Conservation (phyloP, 2,888 invertebrate genomes). For the Palloptera scutellata region DNA sequence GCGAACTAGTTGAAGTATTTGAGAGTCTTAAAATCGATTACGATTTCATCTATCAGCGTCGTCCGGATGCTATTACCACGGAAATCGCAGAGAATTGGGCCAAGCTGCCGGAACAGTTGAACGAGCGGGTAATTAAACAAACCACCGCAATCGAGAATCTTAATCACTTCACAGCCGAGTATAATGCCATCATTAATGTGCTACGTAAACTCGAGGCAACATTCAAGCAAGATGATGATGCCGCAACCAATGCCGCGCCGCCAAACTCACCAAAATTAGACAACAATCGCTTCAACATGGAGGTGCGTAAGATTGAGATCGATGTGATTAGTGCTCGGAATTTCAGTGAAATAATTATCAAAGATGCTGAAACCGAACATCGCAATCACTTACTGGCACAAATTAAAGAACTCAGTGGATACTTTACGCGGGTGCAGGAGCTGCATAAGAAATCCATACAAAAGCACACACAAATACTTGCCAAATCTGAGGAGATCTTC, state of each 20-base stretch:
- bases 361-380: conserved; percentile 56
- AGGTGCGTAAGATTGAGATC: conserved; percentile 62
- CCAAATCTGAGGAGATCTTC: conserved; percentile 56
- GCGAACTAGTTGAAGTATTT: conserved; percentile 53
- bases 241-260: conserved; percentile 7
- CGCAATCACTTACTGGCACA: conserved; percentile 51
- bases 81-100: conserved; percentile 57
- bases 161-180: conserved; percentile 62
- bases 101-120: conserved; percentile 57
- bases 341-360: conserved; percentile 62
- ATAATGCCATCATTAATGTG: conserved; percentile 55
- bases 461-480: conserved; percentile 52
- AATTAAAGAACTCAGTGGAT: conserved; percentile 56
- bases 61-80: conserved; percentile 42
- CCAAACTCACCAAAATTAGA: conserved; percentile 6
- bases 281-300: conserved; percentile 50
- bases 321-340: conserved; percentile 64
- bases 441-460: conserved; percentile 53
- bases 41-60: conserved; percentile 46
- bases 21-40: conserved; percentile 49
- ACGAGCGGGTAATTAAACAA: conserved; percentile 62
- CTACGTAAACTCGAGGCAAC: conserved; percentile 47
- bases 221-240: conserved; percentile 35
- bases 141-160: conserved; percentile 63
- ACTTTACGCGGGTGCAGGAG: conserved; percentile 56